These are phyloP conservation scores for Pomatorhinus ruficollis DNA, from an alignment of 2,113 vertebrate genomes.

Conservation along the genomic window DNA sequence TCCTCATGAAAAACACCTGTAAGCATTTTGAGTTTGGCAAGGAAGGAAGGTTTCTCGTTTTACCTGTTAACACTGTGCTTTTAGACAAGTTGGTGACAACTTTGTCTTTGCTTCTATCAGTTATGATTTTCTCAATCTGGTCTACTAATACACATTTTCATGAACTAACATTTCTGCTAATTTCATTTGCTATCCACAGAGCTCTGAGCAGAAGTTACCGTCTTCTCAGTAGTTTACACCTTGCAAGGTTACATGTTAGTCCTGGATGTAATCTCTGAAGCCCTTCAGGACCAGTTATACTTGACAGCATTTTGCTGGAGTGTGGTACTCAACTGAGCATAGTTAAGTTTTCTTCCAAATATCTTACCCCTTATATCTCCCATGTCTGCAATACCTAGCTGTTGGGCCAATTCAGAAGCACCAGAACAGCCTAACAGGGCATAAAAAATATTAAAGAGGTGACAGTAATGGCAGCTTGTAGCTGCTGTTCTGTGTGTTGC, in stretches of 20 bases:
- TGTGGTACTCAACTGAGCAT: background rate
- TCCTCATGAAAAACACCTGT: slow-evolving; percentile 49
- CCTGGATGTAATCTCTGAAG: background rate
- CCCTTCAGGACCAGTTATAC: background rate
- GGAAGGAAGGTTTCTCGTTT: background rate
- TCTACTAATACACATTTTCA: background rate
- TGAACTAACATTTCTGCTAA: background rate
- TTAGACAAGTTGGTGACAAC: background rate
- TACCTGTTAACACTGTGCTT: background rate
- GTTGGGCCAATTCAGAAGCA: background rate
- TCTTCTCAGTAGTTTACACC: background rate
- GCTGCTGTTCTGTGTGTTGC: background rate
- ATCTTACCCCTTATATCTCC: background rate
- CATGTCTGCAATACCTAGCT: background rate
- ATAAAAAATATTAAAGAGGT: background rate
- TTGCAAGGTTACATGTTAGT: background rate
- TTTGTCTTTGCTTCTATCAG: background rate
- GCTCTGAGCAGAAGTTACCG: background rate
- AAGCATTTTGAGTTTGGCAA: slow-evolving; percentile 52
- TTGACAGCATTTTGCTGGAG: background rate
- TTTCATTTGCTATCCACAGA: background rate
- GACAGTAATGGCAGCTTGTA: background rate
- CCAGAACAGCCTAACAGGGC: background rate
- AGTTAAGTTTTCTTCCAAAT: background rate
- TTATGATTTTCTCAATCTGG: background rate